Percentiles rank a stretch among this genome's conserved stretches.
Evolutionary conservation across 37 sponge, comb jelly and placozoan genomes (phyloP).

Genomic region (Corticium candelabrum): DNA sequence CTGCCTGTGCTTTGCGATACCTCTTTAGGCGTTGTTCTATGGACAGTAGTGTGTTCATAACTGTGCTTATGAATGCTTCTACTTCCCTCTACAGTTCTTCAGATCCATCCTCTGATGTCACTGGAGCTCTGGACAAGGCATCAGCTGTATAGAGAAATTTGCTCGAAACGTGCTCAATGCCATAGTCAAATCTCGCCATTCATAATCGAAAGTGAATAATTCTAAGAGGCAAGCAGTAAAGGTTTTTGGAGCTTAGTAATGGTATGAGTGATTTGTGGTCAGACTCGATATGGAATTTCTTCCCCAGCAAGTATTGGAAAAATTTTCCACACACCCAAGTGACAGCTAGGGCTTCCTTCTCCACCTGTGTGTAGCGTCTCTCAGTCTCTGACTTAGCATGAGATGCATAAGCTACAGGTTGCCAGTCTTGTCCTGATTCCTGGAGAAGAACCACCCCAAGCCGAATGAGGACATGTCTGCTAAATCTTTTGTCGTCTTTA

Average conservation of each 20-base stretch:
- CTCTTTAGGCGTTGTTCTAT: background rate
- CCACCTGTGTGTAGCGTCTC: conserved; percentile 29
- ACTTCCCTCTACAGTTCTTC: conserved; percentile 13
- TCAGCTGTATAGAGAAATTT: conserved; percentile 29
- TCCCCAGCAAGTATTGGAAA: conserved; percentile 19
- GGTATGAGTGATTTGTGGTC: conserved; percentile 41
- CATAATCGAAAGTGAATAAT: conserved; percentile 21
- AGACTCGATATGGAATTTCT: conserved; percentile 19
- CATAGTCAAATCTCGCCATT: conserved; percentile 16
- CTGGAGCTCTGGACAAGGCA: conserved; percentile 31
- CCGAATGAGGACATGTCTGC: conserved; percentile 39
- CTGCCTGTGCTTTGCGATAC: conserved; percentile 22
- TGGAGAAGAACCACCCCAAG: conserved; percentile 33
- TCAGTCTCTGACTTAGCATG: conserved; percentile 28
- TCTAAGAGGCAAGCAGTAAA: conserved; percentile 18
- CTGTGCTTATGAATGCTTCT: background rate
- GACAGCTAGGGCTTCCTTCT: conserved; percentile 31
- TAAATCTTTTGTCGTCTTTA: conserved; percentile 15
- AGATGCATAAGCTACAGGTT: conserved; percentile 24
- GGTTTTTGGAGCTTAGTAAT: conserved; percentile 11
- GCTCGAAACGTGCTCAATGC: conserved; percentile 10
- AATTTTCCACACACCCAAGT: conserved; percentile 33
- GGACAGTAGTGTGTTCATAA: background rate
- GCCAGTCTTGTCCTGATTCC: background rate
- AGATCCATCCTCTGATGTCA: background rate